Base-by-base conservation (phyloP, 2,113 vertebrate species). In the Numenius arquata region DNA sequence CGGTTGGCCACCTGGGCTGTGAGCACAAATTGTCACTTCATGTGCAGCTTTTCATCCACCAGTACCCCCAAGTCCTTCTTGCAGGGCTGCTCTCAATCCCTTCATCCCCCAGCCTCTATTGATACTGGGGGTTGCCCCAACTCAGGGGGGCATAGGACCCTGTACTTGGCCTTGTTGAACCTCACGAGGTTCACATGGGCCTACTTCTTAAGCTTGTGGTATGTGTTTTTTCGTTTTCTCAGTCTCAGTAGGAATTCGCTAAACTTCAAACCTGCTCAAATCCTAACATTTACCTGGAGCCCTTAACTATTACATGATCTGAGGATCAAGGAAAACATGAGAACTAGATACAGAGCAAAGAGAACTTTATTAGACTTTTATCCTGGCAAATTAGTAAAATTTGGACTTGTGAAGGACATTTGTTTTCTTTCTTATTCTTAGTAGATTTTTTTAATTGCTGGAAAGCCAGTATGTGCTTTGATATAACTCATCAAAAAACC, bases 151-250 rank as follows among this genome's bases (percentile, higher is more conserved):
- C 30, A 4, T 15, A 80, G 27, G 34, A 29, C 22, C 43, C n/a
- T 73, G 10, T 25, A 47, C 15, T 40, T 47, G n/a, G 22, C 22
- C 38, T 43, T 45, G 26, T 50, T 48, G 30, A 53, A 53, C 27
- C 4, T 83, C n/a, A 18, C 21, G 20, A 45, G 7, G 10, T 68
- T 62, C 1, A 2, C 15, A 19, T 15, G 5, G 2, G 1, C 8
- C 18, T 12, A 25, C 16, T 50, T 17, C 47, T 34, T 11, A 9
- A 48, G 17, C 6, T 14, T 55, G 18, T 41, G 70, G 36, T 4
- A 1, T 71, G 6, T 71, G 70, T 87, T 74, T 77, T 45, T 52
- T 66, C 8, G 36, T 89, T 74, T 87, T 73, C 19, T 12, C 19
- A 25, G 0, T 38, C 23, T 90, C 52, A 82, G 38, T 6, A 75